Evolutionary conservation across 2,888 invertebrate species (phyloP), one percentile per base, ranked within the genome.

Genomic region (Aricia artaxerxes): DNA sequence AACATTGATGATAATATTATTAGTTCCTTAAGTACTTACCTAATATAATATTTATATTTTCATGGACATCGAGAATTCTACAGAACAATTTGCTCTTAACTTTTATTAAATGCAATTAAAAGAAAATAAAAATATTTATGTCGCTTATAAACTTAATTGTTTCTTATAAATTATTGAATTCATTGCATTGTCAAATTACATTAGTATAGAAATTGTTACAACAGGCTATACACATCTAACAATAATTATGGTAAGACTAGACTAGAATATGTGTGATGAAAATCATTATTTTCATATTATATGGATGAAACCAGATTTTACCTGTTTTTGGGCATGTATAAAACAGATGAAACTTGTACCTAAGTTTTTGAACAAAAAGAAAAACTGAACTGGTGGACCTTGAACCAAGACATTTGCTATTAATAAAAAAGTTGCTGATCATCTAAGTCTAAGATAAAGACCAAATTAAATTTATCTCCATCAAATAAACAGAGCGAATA

Each of bases 61-160:
- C 35, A 69, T 69, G 35, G 5, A 35, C 69, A 69, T 69, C 57
- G 35, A 69, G 4, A 64, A 69, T 69, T 35, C 13, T 38, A 31
- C 4, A 31, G 4, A 69, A 35, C 64, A 31, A 38, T 38, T 69
- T 57, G 76, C 57, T 76, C 76, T 57, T 76, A 57, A 31, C 57
- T 75, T 75, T 76, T 53, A 35, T 57, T 31, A 76, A 76, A 53
- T 57, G 76, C 35, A 4, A 75, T 75, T 53, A 13, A 75, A 75
- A 53, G 53, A 35, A 53, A 57, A 53, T 24, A 57, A 53, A 76
- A 57, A 2, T 57, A 76, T 35, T 69, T 13, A 69, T 13, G 69
- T 69, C 4, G 13, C 44, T 73, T 73, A n/a, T 16, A 44, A 44
- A 40, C 44, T 57, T 73, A 44, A 73, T 73, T 9, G 40, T 44